Percentiles rank a stretch among this genome's conserved stretches.
Evolutionary conservation across 2,797 vertebrate species (phyloP).

Genomic region (Delichon dasypus): DNA sequence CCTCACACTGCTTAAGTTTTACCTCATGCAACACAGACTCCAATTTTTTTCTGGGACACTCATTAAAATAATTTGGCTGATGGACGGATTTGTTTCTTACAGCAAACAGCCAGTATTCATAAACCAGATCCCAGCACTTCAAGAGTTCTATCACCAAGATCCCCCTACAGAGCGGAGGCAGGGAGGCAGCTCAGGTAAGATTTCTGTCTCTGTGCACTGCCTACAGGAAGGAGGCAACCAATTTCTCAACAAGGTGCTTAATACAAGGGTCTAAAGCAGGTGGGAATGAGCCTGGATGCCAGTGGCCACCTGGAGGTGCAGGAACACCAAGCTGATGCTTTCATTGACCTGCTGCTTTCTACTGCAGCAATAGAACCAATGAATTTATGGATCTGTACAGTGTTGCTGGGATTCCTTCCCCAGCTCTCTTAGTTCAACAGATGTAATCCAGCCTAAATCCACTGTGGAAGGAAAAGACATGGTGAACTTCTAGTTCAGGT

Average conservation of each 20-base stretch:
- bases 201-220: not conserved
- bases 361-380: not conserved
- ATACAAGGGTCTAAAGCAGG: not conserved
- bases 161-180: not conserved
- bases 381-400: fast-evolving
- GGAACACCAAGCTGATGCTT: not conserved
- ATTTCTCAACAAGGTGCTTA: not conserved
- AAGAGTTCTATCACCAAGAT: not conserved
- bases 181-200: not conserved
- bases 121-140: not conserved
- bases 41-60: not conserved
- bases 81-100: not conserved
- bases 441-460: not conserved
- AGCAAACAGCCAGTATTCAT: not conserved
- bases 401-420: not conserved
- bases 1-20: not conserved
- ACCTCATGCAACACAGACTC: not conserved
- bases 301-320: not conserved
- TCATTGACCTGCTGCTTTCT: not conserved
- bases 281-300: not conserved
- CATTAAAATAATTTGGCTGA: not conserved
- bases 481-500: not conserved
- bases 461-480: not conserved
- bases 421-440: not conserved
- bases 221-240: not conserved